phyloP scores from a whole-genome alignment of 1,140 invertebrate species.

The Lethocerus indicus region DNA sequence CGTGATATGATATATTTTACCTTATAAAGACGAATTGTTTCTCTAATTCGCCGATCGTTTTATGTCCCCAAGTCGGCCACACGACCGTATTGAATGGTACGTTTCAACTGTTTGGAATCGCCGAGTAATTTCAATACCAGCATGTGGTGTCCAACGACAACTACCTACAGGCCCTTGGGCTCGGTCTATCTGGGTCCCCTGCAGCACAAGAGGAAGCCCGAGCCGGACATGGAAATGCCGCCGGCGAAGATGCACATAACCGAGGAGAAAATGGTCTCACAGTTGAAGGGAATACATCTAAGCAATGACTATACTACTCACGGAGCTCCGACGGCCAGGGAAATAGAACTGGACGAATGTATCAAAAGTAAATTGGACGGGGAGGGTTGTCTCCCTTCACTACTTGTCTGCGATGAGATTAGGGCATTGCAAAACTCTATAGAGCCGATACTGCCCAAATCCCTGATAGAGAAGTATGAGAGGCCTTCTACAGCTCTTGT shows the following conservation, averaged over 20 bases:
- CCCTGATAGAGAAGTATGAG: conserved; percentile 2
- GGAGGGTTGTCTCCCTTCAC: not conserved
- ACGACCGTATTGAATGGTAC: too few relatives aligned
- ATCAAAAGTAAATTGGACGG: too few relatives aligned
- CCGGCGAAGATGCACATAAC: conserved; percentile 14
- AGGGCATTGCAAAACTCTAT: not conserved
- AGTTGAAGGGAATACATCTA: conserved; percentile 13
- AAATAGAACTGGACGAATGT: not conserved
- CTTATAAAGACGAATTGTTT: too few relatives aligned
- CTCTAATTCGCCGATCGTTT: too few relatives aligned
- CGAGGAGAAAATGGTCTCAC: conserved; percentile 15
- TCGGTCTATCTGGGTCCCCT: not conserved
- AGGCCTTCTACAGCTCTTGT: conserved; percentile 6
- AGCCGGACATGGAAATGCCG: not conserved
- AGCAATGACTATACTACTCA: conserved; percentile 10
- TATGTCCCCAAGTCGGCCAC: too few relatives aligned
- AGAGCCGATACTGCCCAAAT: conserved; percentile 1
- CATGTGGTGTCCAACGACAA: not conserved
- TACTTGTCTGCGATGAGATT: conserved; percentile 7
- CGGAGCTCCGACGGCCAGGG: not conserved
- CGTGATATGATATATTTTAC: too few relatives aligned
- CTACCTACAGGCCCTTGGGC: not conserved
- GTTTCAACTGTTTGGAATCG: too few relatives aligned
- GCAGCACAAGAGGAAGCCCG: conserved; percentile 4
- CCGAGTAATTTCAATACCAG: not conserved